Conservation (phyloP, 2,888 invertebrate genomes). For the Pterostichus niger region DNA sequence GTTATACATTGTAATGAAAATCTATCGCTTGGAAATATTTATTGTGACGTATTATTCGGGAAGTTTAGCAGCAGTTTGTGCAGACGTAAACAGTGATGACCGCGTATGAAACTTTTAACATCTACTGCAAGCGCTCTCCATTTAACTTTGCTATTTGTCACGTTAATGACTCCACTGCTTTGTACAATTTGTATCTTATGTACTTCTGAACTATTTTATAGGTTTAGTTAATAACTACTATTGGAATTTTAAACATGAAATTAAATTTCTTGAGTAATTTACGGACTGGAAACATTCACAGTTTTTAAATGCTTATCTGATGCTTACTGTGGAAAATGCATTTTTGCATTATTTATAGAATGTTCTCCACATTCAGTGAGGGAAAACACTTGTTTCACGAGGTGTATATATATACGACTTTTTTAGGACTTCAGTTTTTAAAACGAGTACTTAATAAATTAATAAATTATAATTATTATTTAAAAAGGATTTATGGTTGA, state of each 20-base stretch:
- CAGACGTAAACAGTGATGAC: constrained; percentile 26
- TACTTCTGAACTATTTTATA: constrained; percentile 16
- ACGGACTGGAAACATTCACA: neutral
- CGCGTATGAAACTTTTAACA: constrained; percentile 30
- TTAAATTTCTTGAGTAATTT: neutral
- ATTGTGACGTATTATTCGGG: constrained; percentile 22
- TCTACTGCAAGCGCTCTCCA: constrained; percentile 12
- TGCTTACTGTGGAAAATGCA: too few relatives aligned
- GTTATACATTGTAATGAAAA: constrained; percentile 14
- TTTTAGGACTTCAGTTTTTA: too few relatives aligned
- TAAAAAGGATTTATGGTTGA: too few relatives aligned
- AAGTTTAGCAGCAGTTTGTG: constrained; percentile 39
- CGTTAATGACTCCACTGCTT: constrained; percentile 33
- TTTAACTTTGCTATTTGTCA: constrained; percentile 37
- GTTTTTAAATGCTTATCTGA: too few relatives aligned
- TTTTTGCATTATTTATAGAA: too few relatives aligned
- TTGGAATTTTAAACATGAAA: neutral
- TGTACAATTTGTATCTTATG: constrained; percentile 43
- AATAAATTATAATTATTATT: too few relatives aligned
- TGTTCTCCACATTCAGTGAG: too few relatives aligned
- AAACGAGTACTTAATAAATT: too few relatives aligned
- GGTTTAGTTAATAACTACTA: neutral
- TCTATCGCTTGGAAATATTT: constrained; percentile 28
- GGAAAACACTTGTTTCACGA: too few relatives aligned
- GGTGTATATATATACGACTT: too few relatives aligned